Conservation (phyloP, 2,888 invertebrate genomes). For the Bombyx huttoni region DNA sequence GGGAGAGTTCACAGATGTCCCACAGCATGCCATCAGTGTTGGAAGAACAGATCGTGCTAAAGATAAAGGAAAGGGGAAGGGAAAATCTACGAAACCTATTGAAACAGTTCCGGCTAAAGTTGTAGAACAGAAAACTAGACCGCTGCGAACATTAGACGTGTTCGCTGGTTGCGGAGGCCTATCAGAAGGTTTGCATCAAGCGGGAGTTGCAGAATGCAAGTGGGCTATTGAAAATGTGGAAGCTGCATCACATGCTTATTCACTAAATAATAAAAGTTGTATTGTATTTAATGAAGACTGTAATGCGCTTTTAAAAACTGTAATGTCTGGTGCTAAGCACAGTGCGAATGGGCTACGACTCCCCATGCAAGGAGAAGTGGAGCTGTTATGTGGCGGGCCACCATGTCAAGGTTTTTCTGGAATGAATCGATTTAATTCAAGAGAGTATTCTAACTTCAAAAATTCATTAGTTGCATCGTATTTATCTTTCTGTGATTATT, state of each 20-base stretch:
- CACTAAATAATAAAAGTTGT: constrained; percentile 80
- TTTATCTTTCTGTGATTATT: constrained; percentile 88
- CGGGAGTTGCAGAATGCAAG: constrained; percentile 77
- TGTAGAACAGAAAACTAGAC: constrained; percentile 45
- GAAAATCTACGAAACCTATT: constrained; percentile 64
- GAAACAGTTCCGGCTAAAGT: constrained; percentile 21
- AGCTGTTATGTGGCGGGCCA: constrained; percentile 87
- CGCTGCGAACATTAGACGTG: constrained; percentile 81
- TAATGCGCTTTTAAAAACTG: constrained; percentile 78
- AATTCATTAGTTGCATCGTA: constrained; percentile 87
- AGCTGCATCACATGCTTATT: constrained; percentile 84
- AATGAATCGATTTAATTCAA: constrained; percentile 89
- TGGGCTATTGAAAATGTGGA: constrained; percentile 89
- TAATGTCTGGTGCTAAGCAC: constrained; percentile 74
- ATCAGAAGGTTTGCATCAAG: constrained; percentile 80
- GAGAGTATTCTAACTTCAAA: constrained; percentile 88
- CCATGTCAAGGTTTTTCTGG: constrained; percentile 93
- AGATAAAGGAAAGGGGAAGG: constrained; percentile 78
- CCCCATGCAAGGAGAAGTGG: constrained; percentile 85
- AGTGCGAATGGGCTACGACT: constrained; percentile 68
- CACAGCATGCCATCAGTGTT: constrained; percentile 69
- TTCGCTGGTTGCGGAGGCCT: constrained; percentile 91
- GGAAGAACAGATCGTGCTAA: constrained; percentile 75
- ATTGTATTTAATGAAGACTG: constrained; percentile 88
- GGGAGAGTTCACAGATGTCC: constrained; percentile 74